Evolutionary conservation across 2,888 invertebrate species (phyloP), one percentile per base, ranked within the genome.

Genomic region (Abrostola triplasia): DNA sequence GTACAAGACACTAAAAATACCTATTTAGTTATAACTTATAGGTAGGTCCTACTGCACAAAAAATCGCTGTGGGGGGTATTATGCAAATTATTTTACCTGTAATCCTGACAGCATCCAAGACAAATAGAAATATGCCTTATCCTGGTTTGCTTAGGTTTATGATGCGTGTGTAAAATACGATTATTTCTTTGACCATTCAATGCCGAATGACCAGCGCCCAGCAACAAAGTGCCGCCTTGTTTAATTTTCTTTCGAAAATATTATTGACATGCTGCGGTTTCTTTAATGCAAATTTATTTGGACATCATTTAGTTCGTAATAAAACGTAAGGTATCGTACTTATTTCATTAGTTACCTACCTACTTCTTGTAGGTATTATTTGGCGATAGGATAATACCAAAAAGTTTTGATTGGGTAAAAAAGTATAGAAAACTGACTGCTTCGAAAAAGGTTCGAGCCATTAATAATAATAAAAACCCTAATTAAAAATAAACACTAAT

Each of bases 61-160:
- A 90, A 86, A 81, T 82, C 93, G 79, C 87, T 89, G 90, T 94
- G 94, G 92, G 94, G 82, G 94, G 94, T 90, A 90, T 86, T 93
- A 94, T 94, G 94, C 93, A 94, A 94, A 94, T 94, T 80, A 84
- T 66, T 86, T 86, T 94, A 94, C 94, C 94, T 94, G 94, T 92
- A 90, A 85, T 87, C 87, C 87, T 85, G 83, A 83, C 84, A 86
- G 86, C 84, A 85, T 83, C 87, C 83, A 89, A 90, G 82, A 80
- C 88, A 94, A 94, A 93, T 80, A 92, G 81, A 80, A 84, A 83
- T 83, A 80, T 79, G 87, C 88, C 89, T 90, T 89, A 89, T 86
- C 88, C 87, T 85, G 65, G 92, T 94, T 94, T 94, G 88, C 91
- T 93, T 89, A 92, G 92, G 90, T 94, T 94, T 94, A 94, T 74